A percentile compares a stretch with the other conserved stretches of the same genome.
phyloP scores from a whole-genome alignment of 2,797 vertebrate genomes.

The Ctenopoma kingsleyae region DNA sequence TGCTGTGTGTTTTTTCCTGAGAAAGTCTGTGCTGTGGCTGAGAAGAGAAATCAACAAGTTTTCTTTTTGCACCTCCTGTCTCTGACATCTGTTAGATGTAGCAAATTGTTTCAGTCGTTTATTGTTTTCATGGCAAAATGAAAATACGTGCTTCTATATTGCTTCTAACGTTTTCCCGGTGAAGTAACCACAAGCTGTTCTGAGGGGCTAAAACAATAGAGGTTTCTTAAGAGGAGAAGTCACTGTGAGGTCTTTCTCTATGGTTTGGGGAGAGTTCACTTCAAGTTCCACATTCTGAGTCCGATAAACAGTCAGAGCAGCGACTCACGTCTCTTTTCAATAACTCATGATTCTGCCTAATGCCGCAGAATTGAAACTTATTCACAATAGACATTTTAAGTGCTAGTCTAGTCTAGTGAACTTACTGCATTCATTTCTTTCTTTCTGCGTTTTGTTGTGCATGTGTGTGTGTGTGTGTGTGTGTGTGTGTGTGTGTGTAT shows the following conservation, averaged over 20 bases:
- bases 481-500: constrained; percentile 1
- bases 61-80: constrained; percentile 9
- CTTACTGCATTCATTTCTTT: constrained; percentile 28
- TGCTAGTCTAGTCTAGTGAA: constrained; percentile 27
- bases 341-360: constrained; percentile 44
- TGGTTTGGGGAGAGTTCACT: constrained; percentile 39
- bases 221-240: constrained; percentile 11
- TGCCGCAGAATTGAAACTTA: constrained; percentile 12
- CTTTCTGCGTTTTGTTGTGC: constrained; percentile 13
- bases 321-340: constrained; percentile 8
- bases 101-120: constrained; percentile 6
- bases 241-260: constrained; percentile 12
- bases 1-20: background rate
- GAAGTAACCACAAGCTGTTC: constrained; percentile 14
- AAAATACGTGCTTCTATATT: constrained; percentile 7
- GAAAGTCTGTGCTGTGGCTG: constrained; percentile 3
- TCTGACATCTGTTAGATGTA: constrained; percentile 24
- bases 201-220: constrained; percentile 8
- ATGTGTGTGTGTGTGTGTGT: background rate
- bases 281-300: constrained; percentile 45
- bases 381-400: constrained; percentile 22
- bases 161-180: background rate
- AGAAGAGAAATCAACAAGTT: constrained; percentile 7
- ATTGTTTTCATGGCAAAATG: constrained; percentile 15
- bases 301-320: constrained; percentile 17